A percentile compares a stretch with the other conserved stretches of the same genome.
Conservation (phyloP, 2,888 invertebrate genomes). For the Scaptomyza flava region DNA sequence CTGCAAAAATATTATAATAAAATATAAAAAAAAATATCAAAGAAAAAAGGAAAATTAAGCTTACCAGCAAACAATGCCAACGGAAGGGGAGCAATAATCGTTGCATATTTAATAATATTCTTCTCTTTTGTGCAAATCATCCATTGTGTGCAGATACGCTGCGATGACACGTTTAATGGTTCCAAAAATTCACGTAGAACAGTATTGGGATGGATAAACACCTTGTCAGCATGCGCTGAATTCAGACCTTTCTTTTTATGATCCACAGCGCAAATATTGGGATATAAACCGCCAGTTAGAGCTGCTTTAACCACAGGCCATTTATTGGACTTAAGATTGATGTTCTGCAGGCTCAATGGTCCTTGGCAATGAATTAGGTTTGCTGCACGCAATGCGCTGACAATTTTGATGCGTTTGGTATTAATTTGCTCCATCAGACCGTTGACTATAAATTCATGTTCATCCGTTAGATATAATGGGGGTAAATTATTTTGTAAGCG, state of each 20-base stretch:
- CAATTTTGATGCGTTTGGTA: constrained; percentile 40
- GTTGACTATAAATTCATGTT: constrained; percentile 62
- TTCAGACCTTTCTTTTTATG: constrained; percentile 24
- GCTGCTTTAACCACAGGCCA: constrained; percentile 90
- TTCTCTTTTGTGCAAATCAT: constrained; percentile 79
- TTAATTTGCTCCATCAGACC: constrained; percentile 63
- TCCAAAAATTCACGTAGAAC: constrained; percentile 47
- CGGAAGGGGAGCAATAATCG: constrained; percentile 48
- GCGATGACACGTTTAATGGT: constrained; percentile 27
- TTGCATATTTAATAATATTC: constrained; percentile 81
- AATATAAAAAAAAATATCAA: neutral
- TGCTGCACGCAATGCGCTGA: constrained; percentile 35
- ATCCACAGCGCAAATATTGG: constrained; percentile 82
- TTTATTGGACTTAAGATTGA: constrained; percentile 43
- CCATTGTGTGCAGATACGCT: constrained; percentile 46
- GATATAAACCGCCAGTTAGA: constrained; percentile 94
- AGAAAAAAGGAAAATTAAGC: neutral
- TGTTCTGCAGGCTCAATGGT: constrained; percentile 28
- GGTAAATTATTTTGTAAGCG: constrained; percentile 14
- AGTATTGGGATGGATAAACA: constrained; percentile 49
- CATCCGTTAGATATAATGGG: constrained; percentile 50
- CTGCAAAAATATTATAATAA: constrained; percentile 21
- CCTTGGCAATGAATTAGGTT: constrained; percentile 54
- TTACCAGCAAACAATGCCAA: constrained; percentile 63
- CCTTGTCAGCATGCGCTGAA: constrained; percentile 32